Evolutionary conservation across 2,888 invertebrate genomes (phyloP), one percentile per base, ranked within the genome.

Genomic region (Xylota sylvarum): DNA sequence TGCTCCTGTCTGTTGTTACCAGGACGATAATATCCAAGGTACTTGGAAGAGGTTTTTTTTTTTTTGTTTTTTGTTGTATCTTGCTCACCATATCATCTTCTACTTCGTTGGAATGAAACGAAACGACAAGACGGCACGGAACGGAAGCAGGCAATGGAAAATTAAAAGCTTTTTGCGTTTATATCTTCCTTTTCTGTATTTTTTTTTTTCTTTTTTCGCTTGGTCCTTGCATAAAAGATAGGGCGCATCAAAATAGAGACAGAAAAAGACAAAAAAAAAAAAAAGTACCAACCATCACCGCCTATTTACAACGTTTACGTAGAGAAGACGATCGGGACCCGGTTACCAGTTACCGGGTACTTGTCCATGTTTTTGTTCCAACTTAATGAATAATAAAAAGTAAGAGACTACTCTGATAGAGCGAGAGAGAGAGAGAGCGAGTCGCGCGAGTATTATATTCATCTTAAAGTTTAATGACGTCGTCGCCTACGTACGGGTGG

Each of bases 341-440:
- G 73, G 62, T 79, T 73, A 84, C 69, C 62, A 67, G 62, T 79
- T 73, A 84, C 74, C 80, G 80, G 83, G 84, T 80, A 69, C 74
- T 84, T 84, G 84, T 80, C 84, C 79, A 80, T 84, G 84, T 84
- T 84, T 84, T 84, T 84, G 80, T 84, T 84, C 56, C 69, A 74
- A 80, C 84, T 84, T 84, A 84, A 84, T 84, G 84, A 84, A 84
- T 84, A 84, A 84, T 84, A 84, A 84, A 84, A 84, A 73, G 80
- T 84, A 73, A 84, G 73, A 79, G 50, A 84, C 78, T 79, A 43
- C 10, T 23, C 40, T 40, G 12, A 9, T 14, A 23, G 55, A 14
- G 9, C 10, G 17, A 56, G 37, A 35, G 46, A 62, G 5, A 23
- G 12, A 35, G 46, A 52, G 27, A 55, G 37, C 12, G 48, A 74